Percentiles rank a stretch among this genome's conserved stretches.
phyloP scores from a whole-genome alignment of 1,140 invertebrate species.

The Sesamia nonagrioides region DNA sequence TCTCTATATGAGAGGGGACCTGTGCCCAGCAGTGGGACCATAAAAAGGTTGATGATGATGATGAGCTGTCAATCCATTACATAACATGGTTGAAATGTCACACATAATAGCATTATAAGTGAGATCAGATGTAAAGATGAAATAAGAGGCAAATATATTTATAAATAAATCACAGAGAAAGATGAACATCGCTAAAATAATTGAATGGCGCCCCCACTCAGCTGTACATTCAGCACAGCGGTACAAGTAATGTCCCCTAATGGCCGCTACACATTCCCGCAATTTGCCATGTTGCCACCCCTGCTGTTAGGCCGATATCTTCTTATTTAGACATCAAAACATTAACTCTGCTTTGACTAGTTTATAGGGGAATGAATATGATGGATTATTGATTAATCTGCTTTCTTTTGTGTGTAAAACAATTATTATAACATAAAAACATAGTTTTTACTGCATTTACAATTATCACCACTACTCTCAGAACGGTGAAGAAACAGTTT shows the following conservation, averaged over 20 bases:
- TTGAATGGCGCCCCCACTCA: background rate
- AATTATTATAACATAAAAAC: too few relatives aligned
- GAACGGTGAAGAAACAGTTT: too few relatives aligned
- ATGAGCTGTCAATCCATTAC: too few relatives aligned
- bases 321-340: slow-evolving; percentile 29
- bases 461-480: too few relatives aligned
- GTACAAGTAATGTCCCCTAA: background rate
- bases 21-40: too few relatives aligned
- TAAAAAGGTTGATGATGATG: too few relatives aligned
- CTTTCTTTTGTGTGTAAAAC: background rate
- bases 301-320: slow-evolving; percentile 1
- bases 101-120: too few relatives aligned
- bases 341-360: background rate
- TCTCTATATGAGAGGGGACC: too few relatives aligned
- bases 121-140: too few relatives aligned
- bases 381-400: background rate
- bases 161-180: background rate
- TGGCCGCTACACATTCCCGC: slow-evolving; percentile 2
- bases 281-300: slow-evolving; percentile 9
- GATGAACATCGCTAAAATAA: slow-evolving; percentile 4
- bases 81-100: too few relatives aligned
- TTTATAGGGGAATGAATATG: background rate
- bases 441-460: too few relatives aligned
- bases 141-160: too few relatives aligned
- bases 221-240: background rate